Conservation (phyloP, 1,140 invertebrate species). For the Neodiprion lecontei region DNA sequence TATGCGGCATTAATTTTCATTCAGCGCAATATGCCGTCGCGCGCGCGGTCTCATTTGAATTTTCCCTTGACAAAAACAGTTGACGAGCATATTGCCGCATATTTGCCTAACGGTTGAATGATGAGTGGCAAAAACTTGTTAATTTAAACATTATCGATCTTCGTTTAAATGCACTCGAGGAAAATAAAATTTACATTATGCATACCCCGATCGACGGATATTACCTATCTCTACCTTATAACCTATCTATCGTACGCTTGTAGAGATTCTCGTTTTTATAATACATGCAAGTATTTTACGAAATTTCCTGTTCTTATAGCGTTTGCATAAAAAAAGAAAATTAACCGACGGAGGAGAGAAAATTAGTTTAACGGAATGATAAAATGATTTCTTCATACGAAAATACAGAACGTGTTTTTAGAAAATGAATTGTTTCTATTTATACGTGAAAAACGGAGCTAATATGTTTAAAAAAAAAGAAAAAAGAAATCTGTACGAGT, state of each 20-base stretch:
- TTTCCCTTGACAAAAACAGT: slow-evolving; percentile 35
- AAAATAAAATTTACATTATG: neutral
- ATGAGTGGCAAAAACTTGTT: slow-evolving; percentile 30
- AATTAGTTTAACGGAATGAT: too few relatives aligned
- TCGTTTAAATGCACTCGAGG: neutral
- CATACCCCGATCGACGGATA: too few relatives aligned
- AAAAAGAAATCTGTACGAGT: neutral
- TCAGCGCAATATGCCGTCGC: slow-evolving; percentile 56
- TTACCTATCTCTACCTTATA: too few relatives aligned
- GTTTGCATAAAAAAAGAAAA: neutral
- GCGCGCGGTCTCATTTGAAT: slow-evolving; percentile 58
- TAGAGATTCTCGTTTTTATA: too few relatives aligned
- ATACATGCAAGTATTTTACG: neutral
- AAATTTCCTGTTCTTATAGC: neutral
- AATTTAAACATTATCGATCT: slow-evolving; percentile 8
- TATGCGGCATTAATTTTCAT: slow-evolving; percentile 59
- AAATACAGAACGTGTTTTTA: too few relatives aligned
- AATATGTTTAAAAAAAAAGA: neutral
- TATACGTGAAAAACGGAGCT: neutral
- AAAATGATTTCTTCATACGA: too few relatives aligned
- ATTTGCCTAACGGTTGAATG: slow-evolving; percentile 60
- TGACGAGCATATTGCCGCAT: slow-evolving; percentile 47
- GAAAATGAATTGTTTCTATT: too few relatives aligned
- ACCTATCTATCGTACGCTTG: too few relatives aligned
- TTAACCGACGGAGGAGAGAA: too few relatives aligned